phyloP scores from a whole-genome alignment of 2,113 vertebrate species.

The Tamias sibiricus region DNA sequence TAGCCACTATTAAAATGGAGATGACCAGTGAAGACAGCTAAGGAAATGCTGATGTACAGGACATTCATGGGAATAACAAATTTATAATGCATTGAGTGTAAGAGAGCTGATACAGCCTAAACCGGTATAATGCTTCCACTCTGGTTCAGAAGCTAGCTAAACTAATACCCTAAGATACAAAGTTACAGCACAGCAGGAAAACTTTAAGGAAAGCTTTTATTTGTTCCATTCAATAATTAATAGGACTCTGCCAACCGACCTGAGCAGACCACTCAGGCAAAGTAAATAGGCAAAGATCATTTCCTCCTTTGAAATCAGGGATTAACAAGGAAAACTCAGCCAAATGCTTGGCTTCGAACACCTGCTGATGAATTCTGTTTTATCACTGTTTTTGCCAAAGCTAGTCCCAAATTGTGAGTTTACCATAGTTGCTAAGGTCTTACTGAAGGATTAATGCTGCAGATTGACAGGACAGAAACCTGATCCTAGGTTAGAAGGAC shows the following conservation, averaged over 20 bases:
- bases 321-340: slow-evolving; percentile 39
- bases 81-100: neutral
- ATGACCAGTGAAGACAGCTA: neutral
- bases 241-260: slow-evolving; percentile 37
- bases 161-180: neutral
- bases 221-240: slow-evolving; percentile 39
- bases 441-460: neutral
- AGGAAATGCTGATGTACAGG: neutral
- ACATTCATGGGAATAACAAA: neutral
- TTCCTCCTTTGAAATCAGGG: slow-evolving; percentile 42
- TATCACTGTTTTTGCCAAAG: neutral
- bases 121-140: neutral
- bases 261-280: slow-evolving; percentile 12
- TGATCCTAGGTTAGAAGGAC: neutral
- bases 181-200: slow-evolving; percentile 3
- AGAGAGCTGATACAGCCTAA: neutral
- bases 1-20: neutral
- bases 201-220: neutral
- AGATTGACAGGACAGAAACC: neutral
- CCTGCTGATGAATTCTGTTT: slow-evolving; percentile 2
- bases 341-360: neutral
- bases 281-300: slow-evolving; percentile 28
- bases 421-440: neutral
- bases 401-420: neutral
- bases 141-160: neutral